These are phyloP conservation scores for Oncorhynchus masou DNA, from an alignment of 2,113 vertebrate genomes.

Conservation along the genomic window DNA sequence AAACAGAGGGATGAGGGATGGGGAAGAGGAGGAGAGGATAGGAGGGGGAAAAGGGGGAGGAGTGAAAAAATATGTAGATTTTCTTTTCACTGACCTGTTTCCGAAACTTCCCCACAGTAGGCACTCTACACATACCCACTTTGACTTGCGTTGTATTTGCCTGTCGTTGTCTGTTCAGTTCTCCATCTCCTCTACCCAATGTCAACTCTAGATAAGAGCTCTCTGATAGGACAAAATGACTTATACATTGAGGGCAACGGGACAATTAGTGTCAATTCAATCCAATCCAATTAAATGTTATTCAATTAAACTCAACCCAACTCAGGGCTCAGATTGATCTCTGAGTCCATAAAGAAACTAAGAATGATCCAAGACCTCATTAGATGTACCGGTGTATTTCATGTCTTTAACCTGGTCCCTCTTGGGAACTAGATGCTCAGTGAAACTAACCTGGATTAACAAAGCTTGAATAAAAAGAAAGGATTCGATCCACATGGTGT, in stretches of 20 bases:
- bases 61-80: slow-evolving; percentile 21
- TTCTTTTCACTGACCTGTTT: neutral
- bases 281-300: too few species aligned
- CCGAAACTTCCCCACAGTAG: neutral
- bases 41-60: slow-evolving; percentile 4
- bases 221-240: too few species aligned
- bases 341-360: neutral
- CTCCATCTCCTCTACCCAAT: neutral
- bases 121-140: neutral
- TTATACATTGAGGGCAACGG: too few species aligned
- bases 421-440: slow-evolving; percentile 31
- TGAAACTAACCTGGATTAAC: slow-evolving; percentile 55
- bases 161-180: neutral
- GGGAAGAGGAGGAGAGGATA: slow-evolving; percentile 4
- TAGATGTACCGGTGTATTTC: slow-evolving; percentile 44
- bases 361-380: neutral
- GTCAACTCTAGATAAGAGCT: too few species aligned
- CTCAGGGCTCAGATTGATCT: neutral
- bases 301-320: neutral
- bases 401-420: too few species aligned
- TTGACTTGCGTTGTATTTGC: neutral
- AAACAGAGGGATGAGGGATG: neutral
- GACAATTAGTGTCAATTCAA: too few species aligned
- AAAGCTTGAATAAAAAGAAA: slow-evolving; percentile 67
- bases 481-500: slow-evolving; percentile 62